A percentile compares a stretch with the other conserved stretches of the same genome.
Conservation (phyloP, 2,113 vertebrate genomes). For the Vimba vimba region DNA sequence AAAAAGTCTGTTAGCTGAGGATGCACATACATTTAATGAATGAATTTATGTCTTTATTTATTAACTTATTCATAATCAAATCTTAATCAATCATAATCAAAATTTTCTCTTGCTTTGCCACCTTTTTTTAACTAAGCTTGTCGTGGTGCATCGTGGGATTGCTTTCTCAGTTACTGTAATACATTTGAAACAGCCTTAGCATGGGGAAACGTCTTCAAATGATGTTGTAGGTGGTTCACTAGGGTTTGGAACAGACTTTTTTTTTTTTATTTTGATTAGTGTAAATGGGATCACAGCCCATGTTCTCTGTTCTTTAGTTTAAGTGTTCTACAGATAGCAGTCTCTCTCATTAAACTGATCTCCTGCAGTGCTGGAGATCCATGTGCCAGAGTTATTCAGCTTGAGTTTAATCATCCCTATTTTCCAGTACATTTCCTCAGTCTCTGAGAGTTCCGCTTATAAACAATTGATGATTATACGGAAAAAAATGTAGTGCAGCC, state of each 20-base stretch:
- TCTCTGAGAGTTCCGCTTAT: background rate
- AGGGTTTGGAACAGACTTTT: background rate
- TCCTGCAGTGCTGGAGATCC: conserved; percentile 16
- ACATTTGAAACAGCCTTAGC: background rate
- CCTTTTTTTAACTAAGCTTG: background rate
- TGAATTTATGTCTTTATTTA: too few species aligned
- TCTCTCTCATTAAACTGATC: conserved; percentile 36
- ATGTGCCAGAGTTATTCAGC: background rate
- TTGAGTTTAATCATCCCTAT: conserved; percentile 7
- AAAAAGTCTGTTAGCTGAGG: too few species aligned
- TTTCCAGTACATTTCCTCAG: background rate
- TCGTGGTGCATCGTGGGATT: background rate
- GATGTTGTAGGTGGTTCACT: background rate
- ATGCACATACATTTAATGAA: too few species aligned
- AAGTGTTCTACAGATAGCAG: conserved; percentile 20
- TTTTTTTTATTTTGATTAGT: background rate
- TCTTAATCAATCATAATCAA: too few species aligned
- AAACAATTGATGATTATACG: conserved; percentile 13
- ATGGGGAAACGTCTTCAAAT: background rate
- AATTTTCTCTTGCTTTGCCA: background rate
- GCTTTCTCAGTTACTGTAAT: background rate
- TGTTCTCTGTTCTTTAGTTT: background rate
- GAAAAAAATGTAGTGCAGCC: background rate
- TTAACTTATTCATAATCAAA: too few species aligned
- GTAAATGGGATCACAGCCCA: background rate